A percentile compares a stretch with the other conserved stretches of the same genome.
These are phyloP conservation scores for Hippocampus kuda DNA, from an alignment of 2,797 vertebrate species.

Conservation along the genomic window DNA sequence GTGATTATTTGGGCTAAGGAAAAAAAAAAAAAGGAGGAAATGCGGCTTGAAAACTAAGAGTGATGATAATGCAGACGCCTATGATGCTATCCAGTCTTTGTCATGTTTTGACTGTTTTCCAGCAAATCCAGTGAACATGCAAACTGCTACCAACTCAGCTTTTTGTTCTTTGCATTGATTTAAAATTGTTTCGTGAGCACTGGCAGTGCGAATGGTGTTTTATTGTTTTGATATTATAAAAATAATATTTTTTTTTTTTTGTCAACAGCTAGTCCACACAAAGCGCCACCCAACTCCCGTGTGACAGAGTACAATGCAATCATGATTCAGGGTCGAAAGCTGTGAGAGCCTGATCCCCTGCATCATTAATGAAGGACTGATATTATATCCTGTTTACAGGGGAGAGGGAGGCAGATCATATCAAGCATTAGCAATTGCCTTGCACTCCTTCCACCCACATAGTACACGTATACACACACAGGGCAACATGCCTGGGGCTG, in stretches of 20 bases:
- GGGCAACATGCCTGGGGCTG: conserved; percentile 38
- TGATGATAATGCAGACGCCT: conserved; percentile 11
- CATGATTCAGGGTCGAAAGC: conserved; percentile 79
- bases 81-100: conserved; percentile 23
- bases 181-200: conserved; percentile 37
- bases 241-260: conserved; percentile 31
- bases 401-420: conserved; percentile 50
- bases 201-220: conserved; percentile 53
- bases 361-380: conserved; percentile 70
- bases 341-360: conserved; percentile 59
- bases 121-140: conserved; percentile 18
- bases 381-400: conserved; percentile 68
- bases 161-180: conserved; percentile 21
- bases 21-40: conserved; percentile 18
- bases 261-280: conserved; percentile 61
- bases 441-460: conserved; percentile 46
- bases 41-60: conserved; percentile 16
- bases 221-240: conserved; percentile 45
- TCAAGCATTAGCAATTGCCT: conserved; percentile 49
- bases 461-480: conserved; percentile 24
- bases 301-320: conserved; percentile 73
- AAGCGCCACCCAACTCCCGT: conserved; percentile 54
- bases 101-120: conserved; percentile 33
- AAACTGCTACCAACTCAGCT: conserved; percentile 13
- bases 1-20: conserved; percentile 55